These are phyloP conservation scores for Pteronura brasiliensis DNA, from an alignment of 2,113 vertebrate species.

Conservation along the genomic window DNA sequence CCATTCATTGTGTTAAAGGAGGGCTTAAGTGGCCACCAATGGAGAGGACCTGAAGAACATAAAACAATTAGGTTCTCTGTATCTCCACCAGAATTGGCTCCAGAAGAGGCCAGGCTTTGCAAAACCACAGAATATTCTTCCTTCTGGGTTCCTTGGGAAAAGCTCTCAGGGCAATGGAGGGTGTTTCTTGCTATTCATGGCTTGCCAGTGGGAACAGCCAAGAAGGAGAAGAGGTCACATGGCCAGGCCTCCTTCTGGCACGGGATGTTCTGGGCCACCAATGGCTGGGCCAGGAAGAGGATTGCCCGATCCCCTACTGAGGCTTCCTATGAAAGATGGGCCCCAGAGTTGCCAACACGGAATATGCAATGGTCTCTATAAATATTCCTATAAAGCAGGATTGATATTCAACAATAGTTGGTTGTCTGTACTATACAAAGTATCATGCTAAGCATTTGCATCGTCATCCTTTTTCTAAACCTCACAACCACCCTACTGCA, in stretches of 20 bases:
- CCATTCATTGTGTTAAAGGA: slow-evolving; percentile 32
- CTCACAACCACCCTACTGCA: not conserved
- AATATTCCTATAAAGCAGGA: not conserved
- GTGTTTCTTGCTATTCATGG: slow-evolving; percentile 58
- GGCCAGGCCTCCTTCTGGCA: slow-evolving; percentile 15
- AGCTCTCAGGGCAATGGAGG: slow-evolving; percentile 43
- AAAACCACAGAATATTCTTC: slow-evolving; percentile 59
- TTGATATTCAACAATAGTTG: not conserved
- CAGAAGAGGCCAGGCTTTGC: slow-evolving; percentile 35
- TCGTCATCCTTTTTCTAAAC: not conserved
- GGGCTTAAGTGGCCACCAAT: slow-evolving; percentile 24
- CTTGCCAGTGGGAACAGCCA: slow-evolving; percentile 69
- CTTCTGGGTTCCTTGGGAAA: slow-evolving; percentile 43
- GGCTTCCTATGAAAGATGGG: not conserved
- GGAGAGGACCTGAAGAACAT: not conserved
- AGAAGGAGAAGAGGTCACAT: slow-evolving; percentile 60
- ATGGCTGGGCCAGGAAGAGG: not conserved
- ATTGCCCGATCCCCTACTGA: not conserved
- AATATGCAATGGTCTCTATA: not conserved
- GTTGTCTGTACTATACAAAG: not conserved
- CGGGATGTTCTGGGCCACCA: slow-evolving; percentile 30
- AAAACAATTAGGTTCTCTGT: slow-evolving; percentile 57
- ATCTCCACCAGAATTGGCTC: slow-evolving; percentile 48
- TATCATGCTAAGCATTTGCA: not conserved
- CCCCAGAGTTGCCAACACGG: not conserved